Evolutionary conservation across 2,113 vertebrate genomes (phyloP).

Genomic region (Leptocoma aspasia): DNA sequence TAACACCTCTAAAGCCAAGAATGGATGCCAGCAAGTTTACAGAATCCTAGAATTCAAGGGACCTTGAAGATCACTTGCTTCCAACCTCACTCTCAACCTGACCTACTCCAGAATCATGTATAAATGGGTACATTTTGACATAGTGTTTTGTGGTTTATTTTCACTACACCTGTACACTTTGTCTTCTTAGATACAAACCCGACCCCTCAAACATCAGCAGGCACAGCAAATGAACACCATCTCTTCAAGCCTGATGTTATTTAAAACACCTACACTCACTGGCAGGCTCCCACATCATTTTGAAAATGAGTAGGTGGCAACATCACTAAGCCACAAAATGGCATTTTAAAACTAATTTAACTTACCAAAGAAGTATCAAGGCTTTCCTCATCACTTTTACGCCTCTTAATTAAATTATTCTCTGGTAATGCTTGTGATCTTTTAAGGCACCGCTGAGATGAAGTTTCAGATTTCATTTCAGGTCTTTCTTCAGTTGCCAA

Average conservation of each 20-base stretch:
- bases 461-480: slow-evolving; percentile 22
- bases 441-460: slow-evolving; percentile 69
- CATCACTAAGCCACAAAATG: background rate
- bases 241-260: background rate
- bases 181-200: background rate
- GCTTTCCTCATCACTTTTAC: slow-evolving; percentile 53
- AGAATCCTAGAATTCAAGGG: background rate
- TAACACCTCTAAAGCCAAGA: background rate
- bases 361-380: slow-evolving; percentile 61
- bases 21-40: background rate
- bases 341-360: background rate
- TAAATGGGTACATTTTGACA: background rate
- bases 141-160: background rate
- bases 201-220: background rate
- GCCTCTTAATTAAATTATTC: slow-evolving; percentile 72
- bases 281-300: background rate
- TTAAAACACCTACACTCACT: background rate
- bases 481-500: slow-evolving; percentile 4
- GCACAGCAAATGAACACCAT: background rate
- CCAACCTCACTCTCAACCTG: background rate
- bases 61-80: background rate
- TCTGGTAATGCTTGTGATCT: slow-evolving; percentile 62
- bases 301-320: background rate
- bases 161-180: background rate
- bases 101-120: background rate